Conservation (phyloP, 2,888 invertebrate genomes). For the Tetragonula carbonaria region DNA sequence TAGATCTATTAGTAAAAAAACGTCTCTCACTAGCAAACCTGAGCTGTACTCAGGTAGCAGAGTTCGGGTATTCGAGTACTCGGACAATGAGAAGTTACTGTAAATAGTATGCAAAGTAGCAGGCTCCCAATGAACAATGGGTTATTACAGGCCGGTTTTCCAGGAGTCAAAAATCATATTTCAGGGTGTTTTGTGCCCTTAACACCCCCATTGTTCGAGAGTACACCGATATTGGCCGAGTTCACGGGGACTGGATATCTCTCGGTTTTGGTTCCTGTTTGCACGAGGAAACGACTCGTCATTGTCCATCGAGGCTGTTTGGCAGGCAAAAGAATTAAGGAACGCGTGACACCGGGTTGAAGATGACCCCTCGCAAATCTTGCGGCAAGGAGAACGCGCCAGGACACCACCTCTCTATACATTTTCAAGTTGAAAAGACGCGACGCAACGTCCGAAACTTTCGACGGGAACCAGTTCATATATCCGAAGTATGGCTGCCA, state of each 20-base stretch:
- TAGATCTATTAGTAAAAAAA: too few species aligned
- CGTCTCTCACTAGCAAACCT: too few species aligned
- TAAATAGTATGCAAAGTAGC: too few species aligned
- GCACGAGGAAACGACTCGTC: neutral
- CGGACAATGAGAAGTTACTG: too few species aligned
- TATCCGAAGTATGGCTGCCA: conserved; percentile 84
- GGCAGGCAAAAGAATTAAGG: conserved; percentile 66
- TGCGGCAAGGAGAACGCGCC: conserved; percentile 66
- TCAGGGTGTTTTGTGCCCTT: too few species aligned
- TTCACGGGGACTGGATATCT: neutral
- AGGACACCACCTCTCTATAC: conserved; percentile 79
- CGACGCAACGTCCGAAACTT: conserved; percentile 83
- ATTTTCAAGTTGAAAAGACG: conserved; percentile 82
- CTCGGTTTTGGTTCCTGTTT: too few species aligned
- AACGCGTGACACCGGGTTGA: conserved; percentile 78
- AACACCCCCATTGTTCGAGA: too few species aligned
- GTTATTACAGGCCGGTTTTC: too few species aligned
- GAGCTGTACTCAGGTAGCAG: too few species aligned
- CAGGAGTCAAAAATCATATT: too few species aligned
- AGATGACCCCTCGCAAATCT: conserved; percentile 82
- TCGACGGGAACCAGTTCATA: conserved; percentile 84
- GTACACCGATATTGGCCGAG: neutral
- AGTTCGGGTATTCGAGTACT: too few species aligned
- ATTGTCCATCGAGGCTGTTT: neutral
- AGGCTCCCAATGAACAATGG: too few species aligned